Conservation (phyloP, 2,888 invertebrate species). For the Lycaena phlaeas region DNA sequence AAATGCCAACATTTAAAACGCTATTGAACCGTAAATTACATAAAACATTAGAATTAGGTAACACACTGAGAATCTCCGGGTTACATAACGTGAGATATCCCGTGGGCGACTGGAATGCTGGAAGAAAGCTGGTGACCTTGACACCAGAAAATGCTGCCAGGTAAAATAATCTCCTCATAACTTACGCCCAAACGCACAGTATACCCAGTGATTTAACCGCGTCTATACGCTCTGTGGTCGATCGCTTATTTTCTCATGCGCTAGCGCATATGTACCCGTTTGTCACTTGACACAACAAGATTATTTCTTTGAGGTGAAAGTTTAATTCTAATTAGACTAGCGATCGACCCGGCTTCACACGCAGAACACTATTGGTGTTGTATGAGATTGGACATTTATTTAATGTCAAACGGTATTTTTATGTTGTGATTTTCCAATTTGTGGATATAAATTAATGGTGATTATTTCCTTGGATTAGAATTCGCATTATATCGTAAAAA, state of each 20-base stretch:
- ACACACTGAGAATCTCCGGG: too few relatives aligned
- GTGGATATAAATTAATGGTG: too few relatives aligned
- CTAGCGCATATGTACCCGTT: conserved; percentile 34
- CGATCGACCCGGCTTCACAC: too few relatives aligned
- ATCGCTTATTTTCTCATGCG: conserved; percentile 48
- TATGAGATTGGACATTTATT: too few relatives aligned
- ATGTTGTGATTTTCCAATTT: too few relatives aligned
- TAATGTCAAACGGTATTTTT: too few relatives aligned
- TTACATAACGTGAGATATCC: conserved; percentile 69
- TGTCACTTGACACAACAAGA: conserved; percentile 15
- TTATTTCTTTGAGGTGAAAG: conserved; percentile 12
- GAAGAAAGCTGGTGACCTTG: conserved; percentile 70
- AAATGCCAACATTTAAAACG: too few relatives aligned
- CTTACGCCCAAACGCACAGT: conserved; percentile 24
- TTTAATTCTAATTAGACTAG: neutral
- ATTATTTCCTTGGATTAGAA: too few relatives aligned
- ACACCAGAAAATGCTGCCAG: conserved; percentile 63
- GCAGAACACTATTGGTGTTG: too few relatives aligned
- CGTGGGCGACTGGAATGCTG: conserved; percentile 67
- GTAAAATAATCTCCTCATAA: conserved; percentile 26
- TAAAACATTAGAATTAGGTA: conserved; percentile 27
- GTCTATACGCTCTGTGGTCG: conserved; percentile 36
- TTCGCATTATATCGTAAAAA: too few relatives aligned
- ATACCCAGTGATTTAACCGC: conserved; percentile 17
- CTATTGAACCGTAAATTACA: neutral